These are phyloP conservation scores for Telmatochromis sp. DNA, from an alignment of 2,113 vertebrate genomes.

Conservation along the genomic window DNA sequence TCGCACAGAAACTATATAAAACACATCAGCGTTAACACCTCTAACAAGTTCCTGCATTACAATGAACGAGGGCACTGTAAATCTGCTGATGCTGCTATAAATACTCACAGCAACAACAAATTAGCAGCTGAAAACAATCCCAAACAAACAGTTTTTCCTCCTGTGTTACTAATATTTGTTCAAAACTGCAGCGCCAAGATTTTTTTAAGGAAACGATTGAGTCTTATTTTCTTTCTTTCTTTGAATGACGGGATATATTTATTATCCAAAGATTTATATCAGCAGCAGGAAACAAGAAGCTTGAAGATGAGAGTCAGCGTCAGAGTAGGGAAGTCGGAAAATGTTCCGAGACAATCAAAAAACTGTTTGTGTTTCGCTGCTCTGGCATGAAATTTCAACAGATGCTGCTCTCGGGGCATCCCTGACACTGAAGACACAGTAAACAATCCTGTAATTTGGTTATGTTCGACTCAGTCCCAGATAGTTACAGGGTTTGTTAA, in stretches of 20 bases:
- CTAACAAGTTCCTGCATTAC: neutral
- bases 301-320: neutral
- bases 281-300: neutral
- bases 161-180: neutral
- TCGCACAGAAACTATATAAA: neutral
- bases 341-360: neutral
- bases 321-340: neutral
- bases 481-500: neutral
- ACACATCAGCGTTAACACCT: neutral
- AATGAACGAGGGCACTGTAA: neutral
- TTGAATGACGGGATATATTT: neutral
- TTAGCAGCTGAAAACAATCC: neutral
- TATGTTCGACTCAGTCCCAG: neutral
- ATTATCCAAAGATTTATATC: neutral
- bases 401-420: neutral
- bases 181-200: neutral
- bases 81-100: neutral
- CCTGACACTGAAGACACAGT: neutral
- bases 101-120: neutral
- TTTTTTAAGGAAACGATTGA: neutral
- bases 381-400: neutral
- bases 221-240: fast-evolving
- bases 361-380: neutral
- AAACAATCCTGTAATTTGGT: neutral
- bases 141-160: neutral